These are phyloP conservation scores for Antheraea yamamai DNA, from an alignment of 2,888 invertebrate species.

Conservation along the genomic window DNA sequence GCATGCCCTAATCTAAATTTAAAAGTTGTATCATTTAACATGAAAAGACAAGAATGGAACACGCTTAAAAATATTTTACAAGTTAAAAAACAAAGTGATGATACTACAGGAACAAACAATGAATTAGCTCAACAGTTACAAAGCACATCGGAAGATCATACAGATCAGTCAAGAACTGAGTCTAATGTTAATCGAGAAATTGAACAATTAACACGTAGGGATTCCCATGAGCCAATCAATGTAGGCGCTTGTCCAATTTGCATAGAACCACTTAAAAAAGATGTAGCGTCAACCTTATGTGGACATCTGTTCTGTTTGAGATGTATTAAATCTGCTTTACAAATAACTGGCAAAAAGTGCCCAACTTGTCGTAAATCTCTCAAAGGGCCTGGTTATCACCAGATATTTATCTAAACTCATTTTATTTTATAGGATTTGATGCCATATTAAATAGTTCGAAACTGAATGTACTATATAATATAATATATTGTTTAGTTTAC, in stretches of 20 bases:
- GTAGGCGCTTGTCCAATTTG: conserved; percentile 61
- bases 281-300: conserved; percentile 56
- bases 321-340: conserved; percentile 49
- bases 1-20: background rate
- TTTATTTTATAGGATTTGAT: background rate
- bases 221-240: conserved; percentile 6
- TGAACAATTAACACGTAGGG: background rate
- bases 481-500: background rate
- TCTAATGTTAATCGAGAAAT: background rate
- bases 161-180: background rate
- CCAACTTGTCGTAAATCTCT: conserved; percentile 55
- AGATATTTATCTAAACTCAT: conserved; percentile 46
- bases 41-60: background rate
- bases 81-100: conserved; percentile 1
- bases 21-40: background rate
- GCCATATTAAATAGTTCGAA: background rate
- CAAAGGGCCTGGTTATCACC: conserved; percentile 50
- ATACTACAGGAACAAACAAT: background rate
- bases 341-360: conserved; percentile 47
- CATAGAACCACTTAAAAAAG: conserved; percentile 45
- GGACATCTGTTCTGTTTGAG: conserved; percentile 60
- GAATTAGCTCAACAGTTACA: background rate
- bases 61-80: background rate
- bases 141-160: background rate
- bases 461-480: background rate